Base-by-base conservation (phyloP, 2,797 vertebrate genomes). In the Semotilus atromaculatus region DNA sequence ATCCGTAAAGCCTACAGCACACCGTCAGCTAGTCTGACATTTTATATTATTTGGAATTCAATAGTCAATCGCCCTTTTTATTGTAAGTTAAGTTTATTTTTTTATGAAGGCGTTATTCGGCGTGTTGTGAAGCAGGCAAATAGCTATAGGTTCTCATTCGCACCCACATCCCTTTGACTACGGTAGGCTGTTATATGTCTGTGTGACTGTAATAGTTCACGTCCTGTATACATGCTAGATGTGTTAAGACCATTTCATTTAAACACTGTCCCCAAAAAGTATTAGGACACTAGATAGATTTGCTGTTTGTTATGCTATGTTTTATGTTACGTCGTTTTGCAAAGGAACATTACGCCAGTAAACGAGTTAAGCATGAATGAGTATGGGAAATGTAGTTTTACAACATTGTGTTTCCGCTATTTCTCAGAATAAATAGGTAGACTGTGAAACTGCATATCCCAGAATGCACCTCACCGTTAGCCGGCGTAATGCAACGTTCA, bases 361-460 rank as follows among this genome's bases (percentile, higher is more conserved):
- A n/a, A 45, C 14, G 16, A 21, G 23, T 11, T 74, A 5, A 10
- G 2, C 31, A 16, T 18, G 1, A 23, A 34, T 11, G 19, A 23
- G 5, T 1, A 34, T 0, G 83, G 83, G 53, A 72, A 72, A 62
- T 84, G 76, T 72, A 80, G 83, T 85, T 79, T 71, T 68, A 34
- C 5, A 10, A 23, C 7, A 48, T 10, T 16, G 2, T 18, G 26
- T 67, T 34, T 34, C 34, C 7, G 8, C 5, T 29, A 1, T 7
- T 6, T 4, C n/a, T 40, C 13, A 26, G 0, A 40, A 9, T 3
- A 14, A 58, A 13, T 2, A 23, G 4, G 1, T n/a, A n/a, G 26
- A 19, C 29, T 38, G 10, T 18, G 53, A 82, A 85, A 91, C 90
- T 90, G 83, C 90, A 90, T 51, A 4, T 51, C 75, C 87, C 88